Conservation (phyloP, 2,888 invertebrate genomes). For the Pammene fasciana region DNA sequence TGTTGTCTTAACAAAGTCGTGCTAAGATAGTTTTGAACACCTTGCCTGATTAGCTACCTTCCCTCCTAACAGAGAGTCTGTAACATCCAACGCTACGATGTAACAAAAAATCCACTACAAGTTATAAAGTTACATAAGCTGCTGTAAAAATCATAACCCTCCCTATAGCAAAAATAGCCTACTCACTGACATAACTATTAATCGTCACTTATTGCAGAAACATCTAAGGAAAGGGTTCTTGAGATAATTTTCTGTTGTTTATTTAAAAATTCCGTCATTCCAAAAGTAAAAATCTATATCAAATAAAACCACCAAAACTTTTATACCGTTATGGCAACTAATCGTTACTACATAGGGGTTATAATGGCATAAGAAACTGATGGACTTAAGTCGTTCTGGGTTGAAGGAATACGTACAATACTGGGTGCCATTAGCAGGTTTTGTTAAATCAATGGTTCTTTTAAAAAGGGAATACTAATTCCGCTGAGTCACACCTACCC, state of each 20-base stretch:
- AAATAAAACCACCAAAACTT: neutral
- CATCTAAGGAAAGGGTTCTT: slow-evolving; percentile 25
- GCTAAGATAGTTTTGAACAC: too few species aligned
- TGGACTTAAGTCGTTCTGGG: neutral
- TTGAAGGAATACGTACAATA: slow-evolving; percentile 53
- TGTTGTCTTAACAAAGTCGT: too few species aligned
- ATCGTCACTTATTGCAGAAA: slow-evolving; percentile 22
- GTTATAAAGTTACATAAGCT: too few species aligned
- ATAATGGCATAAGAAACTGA: neutral
- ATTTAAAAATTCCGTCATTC: slow-evolving; percentile 62
- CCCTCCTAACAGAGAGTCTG: too few species aligned
- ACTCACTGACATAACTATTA: slow-evolving; percentile 17
- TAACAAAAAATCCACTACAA: too few species aligned
- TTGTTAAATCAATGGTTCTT: slow-evolving; percentile 73
- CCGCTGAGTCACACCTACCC: slow-evolving; percentile 75
- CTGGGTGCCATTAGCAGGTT: slow-evolving; percentile 74
- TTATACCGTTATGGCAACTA: neutral
- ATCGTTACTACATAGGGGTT: neutral
- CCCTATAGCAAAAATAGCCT: neutral
- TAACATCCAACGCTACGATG: too few species aligned
- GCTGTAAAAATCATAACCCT: neutral
- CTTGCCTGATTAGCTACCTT: too few species aligned
- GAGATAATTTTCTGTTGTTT: slow-evolving; percentile 29
- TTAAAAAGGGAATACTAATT: slow-evolving; percentile 70
- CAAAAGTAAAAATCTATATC: slow-evolving; percentile 41